Evolutionary conservation across 2,113 vertebrate species (phyloP), one percentile per base, ranked within the genome.

Genomic region (Thomomys bottae): DNA sequence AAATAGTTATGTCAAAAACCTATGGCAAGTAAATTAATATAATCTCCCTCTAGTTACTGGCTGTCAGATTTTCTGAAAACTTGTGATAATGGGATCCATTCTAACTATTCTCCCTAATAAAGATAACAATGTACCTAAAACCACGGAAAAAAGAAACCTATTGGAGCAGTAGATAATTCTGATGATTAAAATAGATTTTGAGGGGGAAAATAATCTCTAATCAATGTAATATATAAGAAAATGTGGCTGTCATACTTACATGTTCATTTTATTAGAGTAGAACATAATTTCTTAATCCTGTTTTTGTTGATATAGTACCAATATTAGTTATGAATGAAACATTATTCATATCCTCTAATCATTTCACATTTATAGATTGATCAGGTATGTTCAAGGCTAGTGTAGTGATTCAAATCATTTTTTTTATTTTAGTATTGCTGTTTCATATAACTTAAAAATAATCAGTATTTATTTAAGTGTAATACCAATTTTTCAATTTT

Each of bases 11-110:
- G 90, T 93, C 84, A 96, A 97, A 97, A 95, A 90, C 78, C 5
- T 38, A 85, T 85, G 68, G 84, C 80, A 97, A 96, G 87, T 94
- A 97, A 88, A 96, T 95, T 94, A 94, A 97, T 97, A 88, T 95
- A 96, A 96, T 96, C 87, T 95, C 85, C 90, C 63, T 92, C 75
- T 89, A 94, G 77, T 95, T 97, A 80, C 88, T 96, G 90, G 78
- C 88, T 96, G 92, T 70, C 73, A 84, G 54, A 95, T 71, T 92
- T 96, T 79, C 92, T 97, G 91, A 96, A 97, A 94, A 90, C 0
- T 0, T 94, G 61, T 87, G 80, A 96, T 97, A 97, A 97, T 90
- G 82, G 63, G 70, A 96, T 85, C 86, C 20, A 36, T 64, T 94
- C 97, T 95, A 96, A 63, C 82, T 96, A 61, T 96, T 78, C 93